Evolutionary conservation across 2,113 vertebrate species (phyloP).

Genomic region (Microcebus ravelobensis): DNA sequence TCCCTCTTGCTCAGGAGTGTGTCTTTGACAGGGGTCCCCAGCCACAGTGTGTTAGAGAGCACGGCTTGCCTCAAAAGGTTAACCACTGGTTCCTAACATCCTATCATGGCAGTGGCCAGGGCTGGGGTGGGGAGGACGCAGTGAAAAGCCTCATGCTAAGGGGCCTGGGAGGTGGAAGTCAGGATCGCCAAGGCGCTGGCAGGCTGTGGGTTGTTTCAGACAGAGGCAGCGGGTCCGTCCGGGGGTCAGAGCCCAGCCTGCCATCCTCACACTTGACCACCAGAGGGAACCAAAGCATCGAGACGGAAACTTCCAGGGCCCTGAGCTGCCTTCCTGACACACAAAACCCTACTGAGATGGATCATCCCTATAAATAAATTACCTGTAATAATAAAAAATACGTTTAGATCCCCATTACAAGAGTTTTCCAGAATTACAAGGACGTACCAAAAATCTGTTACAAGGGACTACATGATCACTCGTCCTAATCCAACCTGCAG

Average conservation of each 20-base stretch:
- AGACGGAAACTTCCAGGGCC: neutral
- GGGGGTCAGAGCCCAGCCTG: neutral
- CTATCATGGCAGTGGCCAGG: neutral
- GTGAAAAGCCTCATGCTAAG: neutral
- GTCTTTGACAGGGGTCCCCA: neutral
- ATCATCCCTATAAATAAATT: neutral
- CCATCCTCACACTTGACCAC: conserved; percentile 49
- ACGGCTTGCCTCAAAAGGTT: neutral
- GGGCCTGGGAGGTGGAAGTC: neutral
- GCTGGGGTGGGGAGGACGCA: too few species aligned
- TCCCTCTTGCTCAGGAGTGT: neutral
- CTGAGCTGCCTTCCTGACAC: neutral
- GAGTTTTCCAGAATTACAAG: neutral
- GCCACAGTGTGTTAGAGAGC: neutral
- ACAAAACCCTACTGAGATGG: neutral
- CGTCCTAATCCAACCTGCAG: neutral
- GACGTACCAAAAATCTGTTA: neutral
- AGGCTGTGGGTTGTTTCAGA: neutral
- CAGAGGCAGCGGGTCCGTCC: accelerated
- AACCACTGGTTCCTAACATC: neutral
- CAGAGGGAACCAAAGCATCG: conserved; percentile 67
- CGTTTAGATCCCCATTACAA: neutral
- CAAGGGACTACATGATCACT: neutral
- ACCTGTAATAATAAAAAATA: neutral
- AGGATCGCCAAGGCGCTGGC: neutral